phyloP scores from a whole-genome alignment of 2,797 vertebrate genomes.

The Bradypus variegatus region DNA sequence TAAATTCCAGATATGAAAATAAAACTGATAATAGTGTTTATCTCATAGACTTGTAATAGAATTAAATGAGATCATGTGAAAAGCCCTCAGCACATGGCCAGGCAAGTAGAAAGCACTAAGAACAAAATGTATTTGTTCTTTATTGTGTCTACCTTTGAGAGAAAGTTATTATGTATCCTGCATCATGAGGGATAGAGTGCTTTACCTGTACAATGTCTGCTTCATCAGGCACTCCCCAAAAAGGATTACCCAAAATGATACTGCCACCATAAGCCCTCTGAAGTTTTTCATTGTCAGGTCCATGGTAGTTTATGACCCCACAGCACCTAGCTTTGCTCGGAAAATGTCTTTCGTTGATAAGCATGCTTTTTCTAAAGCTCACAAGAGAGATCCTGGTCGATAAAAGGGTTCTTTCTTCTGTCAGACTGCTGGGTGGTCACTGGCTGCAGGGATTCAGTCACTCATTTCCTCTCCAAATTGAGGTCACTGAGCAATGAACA shows the following conservation, averaged over 20 bases:
- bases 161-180: background rate
- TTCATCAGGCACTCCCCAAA: background rate
- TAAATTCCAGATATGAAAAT: background rate
- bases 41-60: background rate
- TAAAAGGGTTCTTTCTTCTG: conserved; percentile 34
- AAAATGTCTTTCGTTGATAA: conserved; percentile 29
- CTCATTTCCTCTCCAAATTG: conserved; percentile 49
- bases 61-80: background rate
- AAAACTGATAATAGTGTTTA: background rate
- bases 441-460: conserved; percentile 38
- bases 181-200: background rate
- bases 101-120: background rate
- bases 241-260: background rate
- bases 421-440: conserved; percentile 14
- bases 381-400: conserved; percentile 33
- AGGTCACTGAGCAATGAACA: conserved; percentile 28
- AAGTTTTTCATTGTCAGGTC: background rate
- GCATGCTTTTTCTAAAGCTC: conserved; percentile 42
- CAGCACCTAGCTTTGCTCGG: background rate
- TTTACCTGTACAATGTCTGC: background rate
- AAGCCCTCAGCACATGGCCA: background rate
- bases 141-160: background rate
- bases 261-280: background rate
- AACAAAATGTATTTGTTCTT: background rate
- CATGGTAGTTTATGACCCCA: background rate